Percentiles rank a stretch among this genome's conserved stretches.
These are phyloP conservation scores for Dromococcyx pavoninus DNA, from an alignment of 2,797 vertebrate species.

Conservation along the genomic window DNA sequence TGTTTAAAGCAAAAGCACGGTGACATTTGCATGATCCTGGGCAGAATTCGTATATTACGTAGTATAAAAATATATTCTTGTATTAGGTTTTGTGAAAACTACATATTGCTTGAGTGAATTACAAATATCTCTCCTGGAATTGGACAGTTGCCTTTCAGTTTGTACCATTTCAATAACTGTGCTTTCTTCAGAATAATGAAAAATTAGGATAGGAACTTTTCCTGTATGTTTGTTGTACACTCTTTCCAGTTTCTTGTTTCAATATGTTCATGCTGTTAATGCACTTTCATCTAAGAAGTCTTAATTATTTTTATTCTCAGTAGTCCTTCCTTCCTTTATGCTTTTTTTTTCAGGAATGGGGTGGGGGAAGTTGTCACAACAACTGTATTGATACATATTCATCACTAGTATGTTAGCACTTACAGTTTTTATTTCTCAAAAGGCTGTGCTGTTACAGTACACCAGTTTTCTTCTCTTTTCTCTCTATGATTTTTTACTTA, in stretches of 20 bases:
- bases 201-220: neutral
- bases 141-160: neutral
- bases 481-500: constrained; percentile 18
- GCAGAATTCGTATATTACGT: neutral
- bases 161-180: neutral
- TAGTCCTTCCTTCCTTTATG: neutral
- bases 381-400: neutral
- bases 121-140: neutral
- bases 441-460: neutral
- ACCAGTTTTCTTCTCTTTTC: neutral
- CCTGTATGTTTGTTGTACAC: neutral
- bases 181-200: neutral
- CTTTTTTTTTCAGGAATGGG: neutral
- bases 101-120: neutral
- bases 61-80: neutral
- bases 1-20: neutral
- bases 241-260: constrained; percentile 27
- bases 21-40: neutral
- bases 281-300: neutral
- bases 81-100: neutral
- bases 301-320: neutral
- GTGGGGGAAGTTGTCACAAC: neutral
- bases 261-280: neutral
- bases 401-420: neutral
- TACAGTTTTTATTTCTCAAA: neutral